These are phyloP conservation scores for Phylloscopus trochiloides DNA, from an alignment of 2,113 vertebrate genomes.

Conservation along the genomic window DNA sequence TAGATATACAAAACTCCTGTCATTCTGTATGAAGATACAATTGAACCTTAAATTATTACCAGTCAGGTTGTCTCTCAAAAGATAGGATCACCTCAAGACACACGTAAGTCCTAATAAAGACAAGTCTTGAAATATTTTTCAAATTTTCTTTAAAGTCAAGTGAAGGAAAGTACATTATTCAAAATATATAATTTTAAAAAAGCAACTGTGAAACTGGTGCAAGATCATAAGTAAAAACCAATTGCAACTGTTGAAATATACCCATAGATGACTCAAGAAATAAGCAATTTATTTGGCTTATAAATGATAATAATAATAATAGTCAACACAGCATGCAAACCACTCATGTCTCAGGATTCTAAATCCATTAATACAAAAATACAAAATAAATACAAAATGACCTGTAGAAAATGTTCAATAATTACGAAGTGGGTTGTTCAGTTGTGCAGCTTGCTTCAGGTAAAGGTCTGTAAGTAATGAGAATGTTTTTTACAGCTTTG, in stretches of 20 bases:
- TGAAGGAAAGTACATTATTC: neutral
- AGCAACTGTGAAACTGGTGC: rapidly evolving
- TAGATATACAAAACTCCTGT: neutral
- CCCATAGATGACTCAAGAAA: neutral
- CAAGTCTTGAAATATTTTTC: neutral
- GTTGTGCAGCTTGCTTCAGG: neutral
- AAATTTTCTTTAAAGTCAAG: neutral
- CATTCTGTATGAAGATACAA: neutral
- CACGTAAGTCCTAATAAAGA: neutral
- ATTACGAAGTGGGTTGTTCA: neutral
- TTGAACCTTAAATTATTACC: neutral
- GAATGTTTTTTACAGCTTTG: neutral
- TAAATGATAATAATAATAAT: neutral
- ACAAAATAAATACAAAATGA: neutral
- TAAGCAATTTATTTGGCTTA: neutral
- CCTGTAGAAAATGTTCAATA: neutral
- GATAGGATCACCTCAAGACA: neutral
- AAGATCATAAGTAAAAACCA: neutral
- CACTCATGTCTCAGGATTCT: neutral
- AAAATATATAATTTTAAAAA: neutral
- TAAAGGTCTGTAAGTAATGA: neutral
- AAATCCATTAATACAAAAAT: neutral
- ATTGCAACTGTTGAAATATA: neutral
- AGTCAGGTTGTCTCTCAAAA: neutral
- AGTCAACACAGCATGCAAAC: neutral